These are phyloP conservation scores for Nothura maculosa DNA, from an alignment of 2,797 vertebrate species.

Conservation along the genomic window DNA sequence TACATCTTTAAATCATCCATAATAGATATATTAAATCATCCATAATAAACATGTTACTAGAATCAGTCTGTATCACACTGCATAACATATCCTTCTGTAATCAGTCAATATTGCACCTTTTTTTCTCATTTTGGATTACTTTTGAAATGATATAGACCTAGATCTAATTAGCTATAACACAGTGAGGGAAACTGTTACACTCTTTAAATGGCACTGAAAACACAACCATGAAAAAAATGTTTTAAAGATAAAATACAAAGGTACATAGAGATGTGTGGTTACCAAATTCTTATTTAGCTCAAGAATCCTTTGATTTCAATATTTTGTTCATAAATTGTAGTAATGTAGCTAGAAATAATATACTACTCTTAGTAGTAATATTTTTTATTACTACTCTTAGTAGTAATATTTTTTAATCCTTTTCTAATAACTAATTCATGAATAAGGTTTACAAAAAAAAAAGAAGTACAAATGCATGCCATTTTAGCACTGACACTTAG, in stretches of 20 bases:
- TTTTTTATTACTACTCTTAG: background rate
- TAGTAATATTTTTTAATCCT: slow-evolving; percentile 4
- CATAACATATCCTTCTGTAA: background rate
- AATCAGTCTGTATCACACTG: background rate
- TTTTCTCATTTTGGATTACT: background rate
- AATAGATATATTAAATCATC: no score
- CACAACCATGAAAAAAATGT: background rate
- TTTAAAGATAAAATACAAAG: background rate
- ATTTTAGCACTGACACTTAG: background rate
- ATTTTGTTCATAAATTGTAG: background rate
- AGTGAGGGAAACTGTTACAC: background rate
- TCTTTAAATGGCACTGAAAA: background rate
- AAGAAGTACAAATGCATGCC: slow-evolving; percentile 1
- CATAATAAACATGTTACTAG: background rate
- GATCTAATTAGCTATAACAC: background rate
- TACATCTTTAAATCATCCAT: background rate
- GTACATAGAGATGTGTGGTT: background rate
- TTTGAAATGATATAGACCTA: background rate
- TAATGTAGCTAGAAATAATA: background rate
- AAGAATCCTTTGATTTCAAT: background rate
- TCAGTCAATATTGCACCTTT: background rate
- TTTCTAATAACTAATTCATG: slow-evolving; percentile 17
- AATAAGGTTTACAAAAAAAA: background rate
- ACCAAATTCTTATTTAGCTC: background rate
- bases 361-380: background rate